These are phyloP conservation scores for Drosophila saltans DNA, from an alignment of 1,140 invertebrate species.

Conservation along the genomic window DNA sequence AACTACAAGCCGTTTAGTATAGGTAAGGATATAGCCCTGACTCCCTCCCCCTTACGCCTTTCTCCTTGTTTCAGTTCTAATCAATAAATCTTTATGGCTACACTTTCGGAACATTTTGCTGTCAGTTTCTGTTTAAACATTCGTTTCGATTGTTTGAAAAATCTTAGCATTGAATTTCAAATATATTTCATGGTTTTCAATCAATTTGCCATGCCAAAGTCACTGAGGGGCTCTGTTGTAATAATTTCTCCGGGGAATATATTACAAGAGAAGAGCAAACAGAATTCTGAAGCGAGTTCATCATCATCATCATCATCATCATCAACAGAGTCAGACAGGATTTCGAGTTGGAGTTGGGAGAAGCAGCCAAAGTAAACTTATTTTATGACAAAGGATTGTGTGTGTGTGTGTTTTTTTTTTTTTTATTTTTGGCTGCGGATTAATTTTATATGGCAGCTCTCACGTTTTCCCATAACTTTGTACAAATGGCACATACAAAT, in stretches of 20 bases:
- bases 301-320: slow-evolving; percentile 56
- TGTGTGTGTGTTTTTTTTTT: background rate
- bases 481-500: slow-evolving; percentile 35
- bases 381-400: slow-evolving; percentile 43
- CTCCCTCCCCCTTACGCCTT: background rate
- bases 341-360: background rate
- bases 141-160: slow-evolving; percentile 47
- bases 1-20: slow-evolving; percentile 17
- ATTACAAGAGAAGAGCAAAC: slow-evolving; percentile 67
- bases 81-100: slow-evolving; percentile 27
- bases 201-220: slow-evolving; percentile 68
- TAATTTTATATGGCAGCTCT: slow-evolving; percentile 62
- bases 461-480: slow-evolving; percentile 31
- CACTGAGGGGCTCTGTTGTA: slow-evolving; percentile 36
- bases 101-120: slow-evolving; percentile 1
- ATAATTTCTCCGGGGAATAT: slow-evolving; percentile 59
- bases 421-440: slow-evolving; percentile 51
- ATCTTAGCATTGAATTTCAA: slow-evolving; percentile 72
- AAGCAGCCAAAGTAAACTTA: slow-evolving; percentile 41
- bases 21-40: background rate
- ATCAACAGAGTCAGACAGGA: slow-evolving; percentile 18
- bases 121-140: slow-evolving; percentile 46
- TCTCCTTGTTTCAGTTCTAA: too few relatives aligned
- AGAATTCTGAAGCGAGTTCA: slow-evolving; percentile 48
- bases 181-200: slow-evolving; percentile 80